phyloP scores from a whole-genome alignment of 1,140 invertebrate species.

The Drosophila setifemur region DNA sequence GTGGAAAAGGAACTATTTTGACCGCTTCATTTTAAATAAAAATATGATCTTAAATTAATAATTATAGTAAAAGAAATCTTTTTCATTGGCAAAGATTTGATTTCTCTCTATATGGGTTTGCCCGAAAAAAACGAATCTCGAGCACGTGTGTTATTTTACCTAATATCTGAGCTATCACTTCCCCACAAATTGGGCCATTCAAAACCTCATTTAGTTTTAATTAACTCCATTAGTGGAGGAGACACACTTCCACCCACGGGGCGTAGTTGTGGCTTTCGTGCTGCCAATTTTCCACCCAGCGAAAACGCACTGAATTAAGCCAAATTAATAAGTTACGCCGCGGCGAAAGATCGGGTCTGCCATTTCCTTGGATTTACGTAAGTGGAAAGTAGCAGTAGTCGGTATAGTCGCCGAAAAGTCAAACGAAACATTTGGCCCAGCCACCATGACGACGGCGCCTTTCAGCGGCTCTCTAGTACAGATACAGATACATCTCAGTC shows the following conservation, averaged over 20 bases:
- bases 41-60: too few relatives aligned
- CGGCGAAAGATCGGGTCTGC: slow-evolving; percentile 23
- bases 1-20: too few relatives aligned
- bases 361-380: slow-evolving; percentile 66
- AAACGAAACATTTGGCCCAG: slow-evolving; percentile 33
- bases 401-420: slow-evolving; percentile 23
- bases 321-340: slow-evolving; percentile 69
- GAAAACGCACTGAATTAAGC: slow-evolving; percentile 68
- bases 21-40: too few relatives aligned
- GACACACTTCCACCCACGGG: slow-evolving; percentile 23
- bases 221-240: slow-evolving; percentile 45
- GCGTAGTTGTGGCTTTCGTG: slow-evolving; percentile 21
- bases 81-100: too few relatives aligned
- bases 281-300: slow-evolving; percentile 61
- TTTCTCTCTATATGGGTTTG: too few relatives aligned
- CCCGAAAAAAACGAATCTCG: too few relatives aligned
- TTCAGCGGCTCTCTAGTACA: slow-evolving; percentile 10
- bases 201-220: slow-evolving; percentile 37
- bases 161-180: slow-evolving; percentile 21
- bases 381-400: slow-evolving; percentile 32
- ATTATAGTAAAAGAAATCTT: too few relatives aligned
- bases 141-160: background rate
- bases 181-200: slow-evolving; percentile 32
- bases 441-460: slow-evolving; percentile 41
- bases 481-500: slow-evolving; percentile 10